Conservation (phyloP, 2,888 invertebrate genomes). For the Gymnoscelis rufifasciata region DNA sequence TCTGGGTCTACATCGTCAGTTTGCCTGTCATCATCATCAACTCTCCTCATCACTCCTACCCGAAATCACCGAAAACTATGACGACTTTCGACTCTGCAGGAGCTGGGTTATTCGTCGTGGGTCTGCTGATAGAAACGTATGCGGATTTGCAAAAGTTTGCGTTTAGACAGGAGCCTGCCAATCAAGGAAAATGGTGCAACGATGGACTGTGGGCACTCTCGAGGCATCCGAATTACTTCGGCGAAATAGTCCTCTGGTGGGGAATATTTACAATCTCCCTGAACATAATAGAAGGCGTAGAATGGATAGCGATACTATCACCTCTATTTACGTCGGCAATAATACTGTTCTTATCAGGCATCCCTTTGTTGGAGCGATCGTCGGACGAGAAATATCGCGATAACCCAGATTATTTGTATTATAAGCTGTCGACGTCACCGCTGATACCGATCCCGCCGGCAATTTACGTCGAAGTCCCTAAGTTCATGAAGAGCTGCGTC, state of each 20-base stretch:
- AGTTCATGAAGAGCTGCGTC: constrained; percentile 87
- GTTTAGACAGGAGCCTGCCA: constrained; percentile 91
- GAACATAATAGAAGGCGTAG: constrained; percentile 89
- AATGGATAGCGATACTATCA: constrained; percentile 92
- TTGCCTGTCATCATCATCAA: constrained; percentile 94
- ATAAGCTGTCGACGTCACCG: constrained; percentile 93
- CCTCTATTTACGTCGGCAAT: constrained; percentile 93
- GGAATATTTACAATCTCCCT: constrained; percentile 93
- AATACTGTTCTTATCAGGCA: constrained; percentile 93
- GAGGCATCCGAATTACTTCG: constrained; percentile 96
- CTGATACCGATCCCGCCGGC: constrained; percentile 92
- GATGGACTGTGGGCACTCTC: constrained; percentile 93
- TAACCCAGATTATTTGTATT: constrained; percentile 90
- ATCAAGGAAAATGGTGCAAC: constrained; percentile 95
- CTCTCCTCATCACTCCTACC: constrained; percentile 88
- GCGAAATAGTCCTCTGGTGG: constrained; percentile 96
- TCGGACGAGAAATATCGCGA: constrained; percentile 93
- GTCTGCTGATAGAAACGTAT: constrained; percentile 91
- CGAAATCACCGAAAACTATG: constrained; percentile 89
- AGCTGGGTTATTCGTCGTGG: constrained; percentile 89
- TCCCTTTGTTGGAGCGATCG: constrained; percentile 91
- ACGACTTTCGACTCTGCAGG: constrained; percentile 92
- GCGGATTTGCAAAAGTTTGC: constrained; percentile 96
- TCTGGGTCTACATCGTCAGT: constrained; percentile 95
- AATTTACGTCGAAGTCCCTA: constrained; percentile 92